Evolutionary conservation across 2,113 vertebrate genomes (phyloP).

Genomic region (Scytalopus superciliaris): DNA sequence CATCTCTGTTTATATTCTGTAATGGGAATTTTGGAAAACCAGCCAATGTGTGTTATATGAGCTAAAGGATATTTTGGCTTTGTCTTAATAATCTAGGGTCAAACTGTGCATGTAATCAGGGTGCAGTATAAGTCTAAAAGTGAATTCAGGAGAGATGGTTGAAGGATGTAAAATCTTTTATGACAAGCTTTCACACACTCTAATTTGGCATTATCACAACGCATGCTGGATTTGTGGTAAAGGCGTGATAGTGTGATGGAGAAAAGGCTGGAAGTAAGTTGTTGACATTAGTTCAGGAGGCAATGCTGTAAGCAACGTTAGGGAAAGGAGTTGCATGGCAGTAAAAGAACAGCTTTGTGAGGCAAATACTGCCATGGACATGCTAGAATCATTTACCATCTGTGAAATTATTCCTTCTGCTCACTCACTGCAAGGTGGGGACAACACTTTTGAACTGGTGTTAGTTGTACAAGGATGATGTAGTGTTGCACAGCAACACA

Average conservation of each 20-base stretch:
- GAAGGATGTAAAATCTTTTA: neutral
- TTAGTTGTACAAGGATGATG: neutral
- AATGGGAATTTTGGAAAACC: neutral
- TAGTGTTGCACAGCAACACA: neutral
- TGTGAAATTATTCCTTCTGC: neutral
- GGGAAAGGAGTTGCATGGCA: fast-evolving
- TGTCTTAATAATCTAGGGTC: neutral
- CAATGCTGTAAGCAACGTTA: neutral
- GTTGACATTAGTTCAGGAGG: neutral
- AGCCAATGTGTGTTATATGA: neutral
- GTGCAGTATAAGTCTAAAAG: neutral
- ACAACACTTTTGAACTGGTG: neutral
- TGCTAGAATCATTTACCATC: neutral
- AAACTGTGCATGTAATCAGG: neutral
- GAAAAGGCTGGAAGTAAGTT: neutral
- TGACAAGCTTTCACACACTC: neutral
- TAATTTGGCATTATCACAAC: neutral
- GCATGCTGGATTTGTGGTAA: neutral
- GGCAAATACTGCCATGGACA: neutral
- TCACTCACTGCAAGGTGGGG: neutral
- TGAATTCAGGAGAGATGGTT: neutral
- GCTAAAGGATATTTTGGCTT: neutral
- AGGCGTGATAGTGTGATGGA: neutral
- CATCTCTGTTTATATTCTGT: neutral
- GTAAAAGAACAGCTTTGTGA: neutral